Evolutionary conservation across 2,797 vertebrate species (phyloP), one percentile per base, ranked within the genome.

Genomic region (Eurystomus glaucurus): DNA sequence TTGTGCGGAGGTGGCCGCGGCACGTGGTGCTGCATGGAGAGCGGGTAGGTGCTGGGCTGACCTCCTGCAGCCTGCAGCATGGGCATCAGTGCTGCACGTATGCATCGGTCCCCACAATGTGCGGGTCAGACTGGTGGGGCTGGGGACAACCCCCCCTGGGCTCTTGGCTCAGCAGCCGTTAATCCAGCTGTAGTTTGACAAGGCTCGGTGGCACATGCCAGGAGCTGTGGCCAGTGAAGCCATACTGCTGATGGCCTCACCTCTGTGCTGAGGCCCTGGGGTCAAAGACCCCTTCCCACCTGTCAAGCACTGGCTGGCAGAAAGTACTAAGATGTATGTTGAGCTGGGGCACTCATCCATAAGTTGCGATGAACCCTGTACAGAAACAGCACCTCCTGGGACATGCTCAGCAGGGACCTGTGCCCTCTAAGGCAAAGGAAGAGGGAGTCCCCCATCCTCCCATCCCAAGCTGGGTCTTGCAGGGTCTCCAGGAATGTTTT

Each of bases 261-360:
- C 11, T 61, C 26, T 4, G 7, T 14, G 54, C 23, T 1, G 0
- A 72, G 39, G 17, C 50, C 60, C 9, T 0, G 0, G 12, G 8
- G 13, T 35, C 37, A 82, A 55, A 88, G 10, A 52, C 11, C 8
- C 23, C 28, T 55, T n/a, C 66, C 57, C 1, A 0, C 87, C 17
- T 37, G 45, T 66, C 22, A 14, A 12, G 8, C 9, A n/a, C 23
- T 71, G 26, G 26, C 15, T 78, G 60, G 48, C 45, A 81, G 43
- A 39, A 76, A 41, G 15, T 2, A 6, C 35, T 61, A 43, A 21
- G 54, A 12, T 8, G 12, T n/a, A 3, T 26, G 58, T 62, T 60
- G 54, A 54, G 29, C 41, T 46, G 25, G 22, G 21, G 28, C 39
- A 15, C 25, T 57, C 72, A 83, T 66, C 26, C 0, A 0, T 21